Base-by-base conservation (phyloP, 2,888 invertebrate genomes). In the Leucozona laternaria region DNA sequence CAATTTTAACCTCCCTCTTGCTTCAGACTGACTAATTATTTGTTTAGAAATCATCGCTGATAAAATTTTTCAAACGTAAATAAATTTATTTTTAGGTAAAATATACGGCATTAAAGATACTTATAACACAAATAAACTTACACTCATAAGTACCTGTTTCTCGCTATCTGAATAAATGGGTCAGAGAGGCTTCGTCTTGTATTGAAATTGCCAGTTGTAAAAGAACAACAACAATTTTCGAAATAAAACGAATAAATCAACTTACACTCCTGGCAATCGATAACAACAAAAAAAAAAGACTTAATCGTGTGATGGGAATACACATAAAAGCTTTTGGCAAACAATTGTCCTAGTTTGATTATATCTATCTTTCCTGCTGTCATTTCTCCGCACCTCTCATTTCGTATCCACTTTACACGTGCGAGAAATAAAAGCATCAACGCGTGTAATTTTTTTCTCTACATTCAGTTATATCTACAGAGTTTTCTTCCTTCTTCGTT, bases 361-460 rank as follows among this genome's bases (percentile, higher is more conserved):
- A 66, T 66, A 31, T 31, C 7, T 25, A 25, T 25, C 25, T 40
- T 43, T 37, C 22, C 13, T 28, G 13, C 20, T 34, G 17, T 17
- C 25, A 53, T 53, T 53, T 55, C 55, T 70, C 58, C 13, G 7
- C 7, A 58, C 22, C 37, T 58, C 57, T 34, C 8, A 7, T 20
- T 50, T 50, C 28, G 2, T 8, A 53, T 25, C 17, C 20, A 31
- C 37, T 50, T 48, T 28, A 53, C 50, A 68, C 68, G 68, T 68
- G 68, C 68, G 68, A 28, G 37, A 68, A 68, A 34, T 48, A 20
- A 66, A 66, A 50, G 66, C 48, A 50, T 68, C 68, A 68, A 53
- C 50, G 68, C 50, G 37, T 68, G 50, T 53, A 53, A 68, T 22
- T n/a, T 3, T 43, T 5, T 5, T 60, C 11, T 40, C 60, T 15